Evolutionary conservation across 2,888 invertebrate genomes (phyloP).

Genomic region (Tetheella fluctuosa): DNA sequence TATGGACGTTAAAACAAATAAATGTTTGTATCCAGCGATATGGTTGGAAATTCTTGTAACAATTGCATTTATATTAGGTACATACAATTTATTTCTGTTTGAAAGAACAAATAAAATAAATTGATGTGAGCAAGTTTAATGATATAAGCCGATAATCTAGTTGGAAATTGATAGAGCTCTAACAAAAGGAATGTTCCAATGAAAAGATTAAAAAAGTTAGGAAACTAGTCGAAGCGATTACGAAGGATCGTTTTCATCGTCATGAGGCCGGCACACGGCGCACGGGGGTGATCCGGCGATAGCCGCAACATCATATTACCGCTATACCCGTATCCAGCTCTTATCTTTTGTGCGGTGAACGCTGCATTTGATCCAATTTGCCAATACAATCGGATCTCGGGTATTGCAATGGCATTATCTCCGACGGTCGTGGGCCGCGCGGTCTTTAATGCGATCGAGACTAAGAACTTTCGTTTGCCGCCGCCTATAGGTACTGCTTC

Average conservation of each 20-base stretch:
- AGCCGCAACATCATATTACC: conserved; percentile 72
- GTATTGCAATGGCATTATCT: conserved; percentile 83
- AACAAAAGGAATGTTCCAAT: conserved; percentile 52
- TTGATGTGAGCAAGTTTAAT: not conserved
- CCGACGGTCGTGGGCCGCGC: conserved; percentile 60
- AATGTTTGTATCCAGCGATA: conserved; percentile 51
- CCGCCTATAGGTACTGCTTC: conserved; percentile 38
- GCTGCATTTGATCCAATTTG: conserved; percentile 85
- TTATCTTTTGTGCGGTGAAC: conserved; percentile 81
- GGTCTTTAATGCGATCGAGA: conserved; percentile 72
- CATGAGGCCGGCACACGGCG: conserved; percentile 33
- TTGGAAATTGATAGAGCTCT: conserved; percentile 39
- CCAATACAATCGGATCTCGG: conserved; percentile 82
- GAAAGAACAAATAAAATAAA: not conserved
- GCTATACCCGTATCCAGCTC: conserved; percentile 64
- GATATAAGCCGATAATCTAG: conserved; percentile 46
- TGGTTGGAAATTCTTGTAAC: conserved; percentile 52
- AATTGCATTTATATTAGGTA: conserved; percentile 48
- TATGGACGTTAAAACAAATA: conserved; percentile 61
- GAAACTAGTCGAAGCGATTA: conserved; percentile 56
- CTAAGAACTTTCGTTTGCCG: conserved; percentile 65
- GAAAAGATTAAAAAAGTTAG: conserved; percentile 53
- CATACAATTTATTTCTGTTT: conserved; percentile 36
- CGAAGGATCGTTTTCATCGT: conserved; percentile 50
- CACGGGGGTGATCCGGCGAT: conserved; percentile 58